phyloP scores from a whole-genome alignment of 64 coral and sea anemone species.

The Pachyseris speciosa region DNA sequence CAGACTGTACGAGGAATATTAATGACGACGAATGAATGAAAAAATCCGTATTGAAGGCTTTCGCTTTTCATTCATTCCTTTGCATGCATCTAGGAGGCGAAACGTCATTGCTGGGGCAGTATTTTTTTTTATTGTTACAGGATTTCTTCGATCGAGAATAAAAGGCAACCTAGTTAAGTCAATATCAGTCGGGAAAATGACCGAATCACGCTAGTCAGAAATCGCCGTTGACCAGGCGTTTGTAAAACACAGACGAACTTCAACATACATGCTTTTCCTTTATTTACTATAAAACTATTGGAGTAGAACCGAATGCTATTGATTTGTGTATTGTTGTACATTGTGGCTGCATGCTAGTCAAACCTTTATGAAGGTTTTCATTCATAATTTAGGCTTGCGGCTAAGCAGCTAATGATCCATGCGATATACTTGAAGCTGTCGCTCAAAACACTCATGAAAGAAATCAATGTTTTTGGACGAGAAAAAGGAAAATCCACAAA shows the following conservation, averaged over 20 bases:
- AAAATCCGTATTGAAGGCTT: not conserved
- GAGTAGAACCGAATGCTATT: slow-evolving; percentile 30
- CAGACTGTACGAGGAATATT: not conserved
- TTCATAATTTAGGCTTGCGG: not conserved
- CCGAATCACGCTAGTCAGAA: not conserved
- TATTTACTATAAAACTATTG: slow-evolving; percentile 47
- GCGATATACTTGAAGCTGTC: not conserved
- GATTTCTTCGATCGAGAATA: not conserved
- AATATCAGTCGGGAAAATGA: not conserved
- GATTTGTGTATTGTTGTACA: slow-evolving; percentile 25
- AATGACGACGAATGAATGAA: slow-evolving; percentile 8
- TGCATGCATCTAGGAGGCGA: not conserved
- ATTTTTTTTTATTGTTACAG: not conserved
- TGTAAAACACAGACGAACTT: not conserved
- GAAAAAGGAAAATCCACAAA: not conserved
- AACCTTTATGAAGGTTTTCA: slow-evolving; percentile 9
- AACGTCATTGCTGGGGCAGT: not conserved
- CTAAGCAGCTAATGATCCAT: not conserved
- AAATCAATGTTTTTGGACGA: not conserved
- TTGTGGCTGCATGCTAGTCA: not conserved
- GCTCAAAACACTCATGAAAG: not conserved
- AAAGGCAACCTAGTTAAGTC: not conserved
- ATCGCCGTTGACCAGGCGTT: not conserved
- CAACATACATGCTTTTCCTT: not conserved
- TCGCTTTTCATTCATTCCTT: not conserved